Evolutionary conservation across 2,113 vertebrate species (phyloP).

Genomic region (Spizaetus ornatus): DNA sequence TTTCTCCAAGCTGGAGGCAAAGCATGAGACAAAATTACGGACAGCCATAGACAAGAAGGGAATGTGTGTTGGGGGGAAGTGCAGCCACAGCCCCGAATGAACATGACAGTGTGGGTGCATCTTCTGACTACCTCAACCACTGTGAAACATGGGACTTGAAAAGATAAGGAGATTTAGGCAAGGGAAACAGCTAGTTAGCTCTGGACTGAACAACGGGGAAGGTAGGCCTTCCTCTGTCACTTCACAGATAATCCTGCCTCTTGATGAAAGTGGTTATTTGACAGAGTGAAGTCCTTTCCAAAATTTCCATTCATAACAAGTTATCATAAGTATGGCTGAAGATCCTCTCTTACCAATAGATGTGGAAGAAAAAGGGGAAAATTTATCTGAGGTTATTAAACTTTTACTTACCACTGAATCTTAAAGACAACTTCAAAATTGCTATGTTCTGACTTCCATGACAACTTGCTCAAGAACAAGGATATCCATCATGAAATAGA

Average conservation of each 20-base stretch:
- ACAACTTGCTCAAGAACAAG: not conserved
- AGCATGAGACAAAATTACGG: not conserved
- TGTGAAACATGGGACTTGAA: not conserved
- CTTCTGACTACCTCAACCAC: not conserved
- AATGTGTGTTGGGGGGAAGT: not conserved
- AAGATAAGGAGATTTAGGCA: not conserved
- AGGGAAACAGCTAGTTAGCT: not conserved
- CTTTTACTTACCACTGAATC: not conserved
- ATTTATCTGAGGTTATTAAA: not conserved
- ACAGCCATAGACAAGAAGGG: not conserved
- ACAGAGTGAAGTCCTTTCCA: not conserved
- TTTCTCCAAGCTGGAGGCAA: not conserved
- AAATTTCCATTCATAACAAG: not conserved
- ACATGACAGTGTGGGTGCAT: not conserved
- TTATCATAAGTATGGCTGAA: not conserved
- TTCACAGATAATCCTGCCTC: not conserved
- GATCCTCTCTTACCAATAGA: not conserved
- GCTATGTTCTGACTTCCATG: not conserved
- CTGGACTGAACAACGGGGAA: not conserved
- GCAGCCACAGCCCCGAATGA: not conserved
- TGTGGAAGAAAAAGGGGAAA: not conserved
- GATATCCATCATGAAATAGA: not conserved
- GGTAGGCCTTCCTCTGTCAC: not conserved
- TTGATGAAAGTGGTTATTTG: not conserved
- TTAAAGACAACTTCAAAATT: not conserved